Base-by-base conservation (phyloP, 2,797 vertebrate species). In the Mycteria americana region DNA sequence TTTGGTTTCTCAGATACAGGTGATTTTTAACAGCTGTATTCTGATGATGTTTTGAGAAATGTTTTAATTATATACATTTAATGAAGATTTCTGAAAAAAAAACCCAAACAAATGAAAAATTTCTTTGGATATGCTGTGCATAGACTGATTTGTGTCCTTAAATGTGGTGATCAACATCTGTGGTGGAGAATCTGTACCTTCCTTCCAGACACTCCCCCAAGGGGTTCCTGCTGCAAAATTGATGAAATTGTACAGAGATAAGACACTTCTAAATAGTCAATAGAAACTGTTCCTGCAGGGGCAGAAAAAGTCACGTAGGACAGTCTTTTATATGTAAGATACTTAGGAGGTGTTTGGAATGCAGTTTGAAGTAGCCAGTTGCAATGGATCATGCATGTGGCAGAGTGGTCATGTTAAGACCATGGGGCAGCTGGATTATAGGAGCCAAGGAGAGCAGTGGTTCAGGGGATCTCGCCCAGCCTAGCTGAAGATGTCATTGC, bases 221-320 rank as follows among this genome's bases (percentile, higher is more conserved):
- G 59, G 60, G 13, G 14, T 24, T 90, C 25, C 90, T 89, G 50
- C 68, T 87, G 35, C 54, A 92, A 79, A 93, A 93, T 24, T 69
- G 77, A 88, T 92, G 89, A 86, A 90, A 86, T 69, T 54, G n/a
- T 41, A 51, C 50, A 69, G 39, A 82, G 81, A 91, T 89, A 91
- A 95, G 82, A 77, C 43, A 53, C 79, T 85, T 85, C 53, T 82
- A 76, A 86, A 72, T 33, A 85, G 78, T 85, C 89, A 64, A 94
- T 85, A 96, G 31, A 60, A 84, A 30, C 67, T 84, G 13, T 17
- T 91, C 50, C 65, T 85, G 59, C 18, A 18, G 74, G 82, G 67
- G 53, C 50, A 91, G 88, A 45, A 91, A 93, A 94, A 76, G 77
- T 95, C 77, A 82, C 2, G 0, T 25, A 79, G 74, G 76, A 48